These are phyloP conservation scores for Leptestheria dahalacensis DNA, from an alignment of 1,140 invertebrate species.

Conservation along the genomic window DNA sequence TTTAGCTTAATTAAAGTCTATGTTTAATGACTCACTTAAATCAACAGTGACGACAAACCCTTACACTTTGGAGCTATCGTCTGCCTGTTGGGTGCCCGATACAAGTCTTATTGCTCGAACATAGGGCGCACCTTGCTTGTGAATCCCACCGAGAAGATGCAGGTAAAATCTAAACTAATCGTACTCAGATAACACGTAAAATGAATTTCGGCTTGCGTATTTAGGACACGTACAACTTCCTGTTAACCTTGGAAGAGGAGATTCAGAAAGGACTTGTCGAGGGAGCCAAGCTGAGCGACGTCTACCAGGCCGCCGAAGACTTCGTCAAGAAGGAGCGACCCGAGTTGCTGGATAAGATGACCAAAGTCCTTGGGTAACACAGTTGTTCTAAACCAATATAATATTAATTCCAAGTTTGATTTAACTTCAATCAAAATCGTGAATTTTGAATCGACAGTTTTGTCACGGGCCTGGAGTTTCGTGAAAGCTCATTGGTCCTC, in stretches of 20 bases:
- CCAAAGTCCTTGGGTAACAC: conserved; percentile 70
- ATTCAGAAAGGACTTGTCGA: conserved; percentile 69
- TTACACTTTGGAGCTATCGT: conserved; percentile 94
- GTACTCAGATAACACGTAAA: not conserved
- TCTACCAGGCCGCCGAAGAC: conserved; percentile 70
- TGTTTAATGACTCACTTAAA: conserved; percentile 12
- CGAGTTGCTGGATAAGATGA: conserved; percentile 73
- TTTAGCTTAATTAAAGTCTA: not conserved
- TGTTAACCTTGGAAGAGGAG: conserved; percentile 81
- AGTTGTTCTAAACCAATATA: not conserved
- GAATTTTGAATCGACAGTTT: too few species aligned
- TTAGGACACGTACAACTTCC: conserved; percentile 82
- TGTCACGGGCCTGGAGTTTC: conserved; percentile 94
- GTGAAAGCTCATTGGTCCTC: conserved; percentile 83
- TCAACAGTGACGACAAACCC: conserved; percentile 73
- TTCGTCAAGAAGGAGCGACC: conserved; percentile 79
- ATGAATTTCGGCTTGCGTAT: conserved; percentile 3
- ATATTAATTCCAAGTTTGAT: conserved; percentile 14
- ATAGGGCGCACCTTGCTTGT: conserved; percentile 94
- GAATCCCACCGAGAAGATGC: conserved; percentile 65
- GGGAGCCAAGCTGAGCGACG: conserved; percentile 68
- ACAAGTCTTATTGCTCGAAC: conserved; percentile 97
- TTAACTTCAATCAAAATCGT: conserved; percentile 5
- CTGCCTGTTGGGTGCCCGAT: conserved; percentile 83
- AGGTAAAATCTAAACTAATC: conserved; percentile 40